phyloP scores from a whole-genome alignment of 2,888 invertebrate genomes.

The Pseudolycoriella hygida region DNA sequence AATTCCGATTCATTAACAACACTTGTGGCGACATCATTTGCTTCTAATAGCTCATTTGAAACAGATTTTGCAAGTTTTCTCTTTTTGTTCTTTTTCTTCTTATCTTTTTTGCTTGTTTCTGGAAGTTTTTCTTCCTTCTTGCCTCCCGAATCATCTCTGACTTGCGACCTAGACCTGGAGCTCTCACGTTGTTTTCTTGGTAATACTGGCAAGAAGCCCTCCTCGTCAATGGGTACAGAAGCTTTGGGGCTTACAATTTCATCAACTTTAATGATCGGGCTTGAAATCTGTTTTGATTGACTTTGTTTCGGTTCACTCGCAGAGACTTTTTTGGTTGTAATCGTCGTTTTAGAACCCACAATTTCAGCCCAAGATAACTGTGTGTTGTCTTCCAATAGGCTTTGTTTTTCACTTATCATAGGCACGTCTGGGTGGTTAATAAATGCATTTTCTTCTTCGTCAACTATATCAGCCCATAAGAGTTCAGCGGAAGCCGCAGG shows the following conservation, averaged over 20 bases:
- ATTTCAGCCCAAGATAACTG: constrained; percentile 9
- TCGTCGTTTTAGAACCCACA: constrained; percentile 4
- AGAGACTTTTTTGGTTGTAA: neutral
- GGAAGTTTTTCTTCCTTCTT: neutral
- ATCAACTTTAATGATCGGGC: constrained; percentile 7
- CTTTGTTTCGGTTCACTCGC: constrained; percentile 8
- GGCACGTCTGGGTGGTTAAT: neutral
- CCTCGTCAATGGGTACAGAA: constrained; percentile 14
- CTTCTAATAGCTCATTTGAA: too few species aligned
- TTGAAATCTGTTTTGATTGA: constrained; percentile 1
- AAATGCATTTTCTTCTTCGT: constrained; percentile 1
- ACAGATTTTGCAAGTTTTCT: neutral
- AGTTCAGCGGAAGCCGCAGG: neutral
- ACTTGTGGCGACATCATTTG: too few species aligned
- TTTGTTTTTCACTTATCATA: constrained; percentile 15
- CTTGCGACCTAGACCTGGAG: constrained; percentile 33
- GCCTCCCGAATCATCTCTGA: constrained; percentile 12
- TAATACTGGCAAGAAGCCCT: constrained; percentile 28
- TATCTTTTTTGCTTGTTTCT: neutral
- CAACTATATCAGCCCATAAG: constrained; percentile 10
- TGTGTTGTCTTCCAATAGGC: neutral
- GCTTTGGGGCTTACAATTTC: neutral
- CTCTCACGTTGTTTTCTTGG: constrained; percentile 16
- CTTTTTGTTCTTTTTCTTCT: neutral
- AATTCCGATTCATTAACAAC: too few species aligned